Conservation (phyloP, 2,113 vertebrate genomes). For the Cololabis saira region DNA sequence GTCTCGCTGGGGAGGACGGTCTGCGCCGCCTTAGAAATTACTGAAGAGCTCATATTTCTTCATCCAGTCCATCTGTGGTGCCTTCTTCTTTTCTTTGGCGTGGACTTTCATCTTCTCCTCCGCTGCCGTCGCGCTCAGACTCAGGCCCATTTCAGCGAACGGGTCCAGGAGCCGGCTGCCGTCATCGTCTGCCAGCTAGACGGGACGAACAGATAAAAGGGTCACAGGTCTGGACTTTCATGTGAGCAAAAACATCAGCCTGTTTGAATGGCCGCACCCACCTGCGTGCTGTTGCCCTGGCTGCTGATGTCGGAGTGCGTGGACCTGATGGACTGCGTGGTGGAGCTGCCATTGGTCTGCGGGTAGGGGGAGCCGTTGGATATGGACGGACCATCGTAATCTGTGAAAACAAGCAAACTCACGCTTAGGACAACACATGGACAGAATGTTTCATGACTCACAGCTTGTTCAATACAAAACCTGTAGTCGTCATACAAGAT, state of each 20-base stretch:
- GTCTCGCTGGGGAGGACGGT: background rate
- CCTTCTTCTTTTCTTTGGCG: constrained; percentile 91
- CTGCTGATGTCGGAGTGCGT: constrained; percentile 80
- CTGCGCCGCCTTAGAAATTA: constrained; percentile 88
- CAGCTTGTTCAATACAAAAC: background rate
- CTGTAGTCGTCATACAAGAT: too few relatives aligned
- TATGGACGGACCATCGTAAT: constrained; percentile 81
- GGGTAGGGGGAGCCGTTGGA: constrained; percentile 86
- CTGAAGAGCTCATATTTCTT: constrained; percentile 97
- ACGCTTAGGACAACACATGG: too few relatives aligned
- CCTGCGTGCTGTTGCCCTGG: constrained; percentile 90
- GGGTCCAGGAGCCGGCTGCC: constrained; percentile 85
- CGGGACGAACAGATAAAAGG: background rate
- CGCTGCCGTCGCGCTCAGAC: constrained; percentile 91
- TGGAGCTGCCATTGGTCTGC: constrained; percentile 89
- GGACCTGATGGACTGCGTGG: constrained; percentile 84
- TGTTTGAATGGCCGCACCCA: constrained; percentile 59
- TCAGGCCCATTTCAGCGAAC: constrained; percentile 92
- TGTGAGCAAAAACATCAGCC: background rate
- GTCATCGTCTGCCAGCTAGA: constrained; percentile 75
- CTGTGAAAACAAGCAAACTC: constrained; percentile 46
- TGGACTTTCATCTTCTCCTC: constrained; percentile 94
- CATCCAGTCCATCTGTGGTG: constrained; percentile 98
- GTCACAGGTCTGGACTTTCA: constrained; percentile 2
- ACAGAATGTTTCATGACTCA: background rate